A percentile compares a stretch with the other conserved stretches of the same genome.
Conservation (phyloP, 2,113 vertebrate genomes). For the Vulpes vulpes region DNA sequence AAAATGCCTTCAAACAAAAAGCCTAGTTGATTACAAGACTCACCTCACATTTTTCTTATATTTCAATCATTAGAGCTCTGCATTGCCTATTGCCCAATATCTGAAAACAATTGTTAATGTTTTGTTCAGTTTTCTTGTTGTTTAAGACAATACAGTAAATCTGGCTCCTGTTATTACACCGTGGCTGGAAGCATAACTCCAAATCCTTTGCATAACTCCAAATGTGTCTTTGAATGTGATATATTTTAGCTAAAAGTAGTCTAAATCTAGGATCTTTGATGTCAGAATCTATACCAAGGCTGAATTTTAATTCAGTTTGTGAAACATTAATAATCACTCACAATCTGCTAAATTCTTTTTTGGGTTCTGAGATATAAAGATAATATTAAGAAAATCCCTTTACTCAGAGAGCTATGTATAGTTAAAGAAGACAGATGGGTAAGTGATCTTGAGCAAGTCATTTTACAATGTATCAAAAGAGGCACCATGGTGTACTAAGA, state of each 20-base stretch:
- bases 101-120: background rate
- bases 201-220: background rate
- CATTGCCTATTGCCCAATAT: background rate
- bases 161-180: background rate
- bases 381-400: background rate
- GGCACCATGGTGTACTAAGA: background rate
- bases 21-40: background rate
- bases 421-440: background rate
- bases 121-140: slow-evolving; percentile 11
- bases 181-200: background rate
- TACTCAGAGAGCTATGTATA: background rate
- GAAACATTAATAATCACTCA: background rate
- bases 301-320: slow-evolving; percentile 35
- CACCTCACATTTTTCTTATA: background rate
- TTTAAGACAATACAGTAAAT: background rate
- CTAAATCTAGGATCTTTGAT: background rate
- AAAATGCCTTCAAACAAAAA: background rate
- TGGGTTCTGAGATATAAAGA: background rate
- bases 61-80: background rate
- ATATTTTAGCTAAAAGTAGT: background rate
- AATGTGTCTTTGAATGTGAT: background rate
- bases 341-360: background rate
- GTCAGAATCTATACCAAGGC: background rate
- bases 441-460: background rate
- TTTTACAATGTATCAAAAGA: background rate